Conservation (phyloP, 2,113 vertebrate genomes). For the Podocnemis expansa region DNA sequence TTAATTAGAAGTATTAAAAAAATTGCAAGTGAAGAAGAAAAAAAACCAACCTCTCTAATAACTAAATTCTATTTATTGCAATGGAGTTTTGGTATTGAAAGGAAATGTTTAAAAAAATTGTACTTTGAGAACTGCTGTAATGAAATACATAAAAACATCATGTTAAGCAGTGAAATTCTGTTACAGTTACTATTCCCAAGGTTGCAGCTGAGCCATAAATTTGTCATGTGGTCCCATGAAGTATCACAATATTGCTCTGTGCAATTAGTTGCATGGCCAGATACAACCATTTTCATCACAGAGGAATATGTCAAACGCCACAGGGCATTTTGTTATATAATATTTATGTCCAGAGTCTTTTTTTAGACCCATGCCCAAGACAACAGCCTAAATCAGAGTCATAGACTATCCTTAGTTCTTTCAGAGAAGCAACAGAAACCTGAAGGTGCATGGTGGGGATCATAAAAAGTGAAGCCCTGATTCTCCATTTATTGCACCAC, state of each 20-base stretch:
- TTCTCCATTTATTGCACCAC: background rate
- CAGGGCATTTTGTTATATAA: background rate
- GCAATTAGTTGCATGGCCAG: background rate
- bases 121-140: background rate
- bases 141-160: background rate
- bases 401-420: background rate
- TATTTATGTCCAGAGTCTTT: constrained; percentile 15
- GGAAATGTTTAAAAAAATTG: background rate
- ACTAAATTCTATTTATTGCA: background rate
- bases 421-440: background rate
- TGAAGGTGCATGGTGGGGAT: background rate
- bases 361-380: background rate
- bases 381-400: background rate
- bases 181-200: background rate
- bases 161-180: background rate
- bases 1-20: constrained; percentile 56
- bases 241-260: accelerated
- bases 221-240: background rate
- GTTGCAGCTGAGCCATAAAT: background rate
- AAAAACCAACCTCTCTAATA: constrained; percentile 4
- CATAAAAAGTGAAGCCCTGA: background rate
- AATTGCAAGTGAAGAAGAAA: background rate
- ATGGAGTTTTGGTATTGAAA: background rate
- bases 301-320: background rate
- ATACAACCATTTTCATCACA: background rate